These are phyloP conservation scores for Frieseomelitta varia DNA, from an alignment of 1,140 invertebrate species.

Conservation along the genomic window DNA sequence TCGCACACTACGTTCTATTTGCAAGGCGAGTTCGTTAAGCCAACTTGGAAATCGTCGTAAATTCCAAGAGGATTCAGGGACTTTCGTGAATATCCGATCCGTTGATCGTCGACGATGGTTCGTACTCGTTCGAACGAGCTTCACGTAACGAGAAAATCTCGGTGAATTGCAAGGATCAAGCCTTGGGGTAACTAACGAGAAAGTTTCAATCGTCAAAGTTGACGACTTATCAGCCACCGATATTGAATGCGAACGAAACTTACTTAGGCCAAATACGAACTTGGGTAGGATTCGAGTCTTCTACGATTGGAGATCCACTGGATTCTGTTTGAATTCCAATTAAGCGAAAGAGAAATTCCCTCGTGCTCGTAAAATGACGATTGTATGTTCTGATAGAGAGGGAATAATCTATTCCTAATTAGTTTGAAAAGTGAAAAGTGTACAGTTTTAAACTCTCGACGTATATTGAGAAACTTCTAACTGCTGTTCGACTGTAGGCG, in stretches of 20 bases:
- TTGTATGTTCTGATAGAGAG: too few relatives aligned
- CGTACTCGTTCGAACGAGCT: background rate
- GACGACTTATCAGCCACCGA: background rate
- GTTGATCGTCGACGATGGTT: too few relatives aligned
- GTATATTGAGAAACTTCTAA: background rate
- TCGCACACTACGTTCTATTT: background rate
- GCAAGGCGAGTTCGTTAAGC: background rate
- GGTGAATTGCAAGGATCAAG: background rate
- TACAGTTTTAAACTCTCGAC: background rate
- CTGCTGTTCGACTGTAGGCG: background rate
- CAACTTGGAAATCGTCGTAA: background rate
- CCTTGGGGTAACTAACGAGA: background rate
- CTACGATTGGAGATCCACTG: background rate
- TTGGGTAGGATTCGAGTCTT: background rate
- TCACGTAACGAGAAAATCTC: background rate
- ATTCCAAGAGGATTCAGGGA: background rate
- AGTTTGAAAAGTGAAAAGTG: background rate
- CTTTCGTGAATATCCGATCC: background rate
- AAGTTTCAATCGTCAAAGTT: background rate
- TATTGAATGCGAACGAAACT: background rate
- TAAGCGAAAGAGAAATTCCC: background rate
- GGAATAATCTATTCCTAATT: too few relatives aligned
- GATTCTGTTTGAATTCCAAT: background rate
- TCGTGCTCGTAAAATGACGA: background rate
- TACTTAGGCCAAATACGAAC: background rate